These are phyloP conservation scores for Peromyscus polionotus DNA, from an alignment of 2,113 vertebrate genomes.

Conservation along the genomic window DNA sequence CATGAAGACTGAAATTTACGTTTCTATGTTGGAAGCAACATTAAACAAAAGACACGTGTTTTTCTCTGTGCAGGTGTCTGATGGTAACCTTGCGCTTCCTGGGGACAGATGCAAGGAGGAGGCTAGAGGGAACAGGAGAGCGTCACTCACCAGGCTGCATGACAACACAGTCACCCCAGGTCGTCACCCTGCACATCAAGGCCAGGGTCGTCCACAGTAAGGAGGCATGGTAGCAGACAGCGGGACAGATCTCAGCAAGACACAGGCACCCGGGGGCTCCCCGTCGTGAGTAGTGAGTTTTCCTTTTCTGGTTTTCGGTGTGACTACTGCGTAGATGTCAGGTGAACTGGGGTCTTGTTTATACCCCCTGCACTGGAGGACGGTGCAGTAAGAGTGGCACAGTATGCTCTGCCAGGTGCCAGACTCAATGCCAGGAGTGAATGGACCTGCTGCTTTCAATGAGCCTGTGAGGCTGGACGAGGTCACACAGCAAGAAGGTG, in stretches of 20 bases:
- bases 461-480: not conserved
- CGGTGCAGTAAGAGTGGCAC: not conserved
- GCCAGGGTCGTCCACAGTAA: not conserved
- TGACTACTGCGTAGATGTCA: fast-evolving
- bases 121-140: not conserved
- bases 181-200: not conserved
- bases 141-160: not conserved
- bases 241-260: too few species aligned
- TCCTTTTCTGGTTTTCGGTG: not conserved
- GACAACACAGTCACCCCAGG: not conserved
- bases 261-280: too few species aligned
- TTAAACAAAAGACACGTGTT: not conserved
- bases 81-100: not conserved
- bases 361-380: fast-evolving
- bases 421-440: too few species aligned
- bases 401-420: too few species aligned
- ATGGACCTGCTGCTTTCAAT: fast-evolving
- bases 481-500: not conserved
- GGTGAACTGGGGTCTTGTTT: not conserved
- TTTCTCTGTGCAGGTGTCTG: not conserved
- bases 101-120: not conserved
- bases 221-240: not conserved
- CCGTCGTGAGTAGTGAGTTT: not conserved
- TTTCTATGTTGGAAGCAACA: not conserved
- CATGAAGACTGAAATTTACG: not conserved